Base-by-base conservation (phyloP, 2,113 vertebrate genomes). In the Lichenostomus cassidix region DNA sequence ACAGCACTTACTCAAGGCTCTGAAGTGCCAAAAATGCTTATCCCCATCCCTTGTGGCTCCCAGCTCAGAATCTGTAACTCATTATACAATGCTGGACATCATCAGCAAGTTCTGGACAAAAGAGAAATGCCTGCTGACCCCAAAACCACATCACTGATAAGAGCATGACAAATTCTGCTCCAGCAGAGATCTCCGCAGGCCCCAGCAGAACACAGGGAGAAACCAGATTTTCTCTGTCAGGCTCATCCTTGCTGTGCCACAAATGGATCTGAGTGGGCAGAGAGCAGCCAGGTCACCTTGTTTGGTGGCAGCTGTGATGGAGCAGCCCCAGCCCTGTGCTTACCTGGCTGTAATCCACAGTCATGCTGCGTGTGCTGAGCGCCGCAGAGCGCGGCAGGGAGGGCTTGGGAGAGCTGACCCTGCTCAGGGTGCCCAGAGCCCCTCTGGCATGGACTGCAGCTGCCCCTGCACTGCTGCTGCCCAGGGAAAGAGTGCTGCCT, bases 401-500 rank as follows among this genome's bases (percentile, higher is more conserved):
- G 65, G 96, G 76, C 31, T 56, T 39, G 62, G 98, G 69, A 37
- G 62, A 19, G 13, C 20, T 90, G 89, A 84, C 95, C 75, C 71
- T 27, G 70, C 28, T 74, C 20, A 4, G 50, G 29, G 86, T 28
- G 59, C 79, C 73, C 53, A n/a, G 17, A 0, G 63, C 39, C 31
- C 65, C 87, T 49, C 97, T 98, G 5, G 92, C 93, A 35, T 94
- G 97, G 74, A 97, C 97, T 27, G 94, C 95, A 49, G 97, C 44
- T 5, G 96, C 88, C 27, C 98, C 98, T 25, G 94, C 81, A 8
- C 97, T 95, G 2, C 96, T 98, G 67, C 97, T 94, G 94, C 98
- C 97, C 92, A 98, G 88, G 3, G 98, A 98, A 49, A 97, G 77
- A 2, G 71, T 87, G 83, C 97, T 98, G 16, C 97, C 97, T 88